Conservation (phyloP, 2,113 vertebrate genomes). For the Herpetotheres cachinnans region DNA sequence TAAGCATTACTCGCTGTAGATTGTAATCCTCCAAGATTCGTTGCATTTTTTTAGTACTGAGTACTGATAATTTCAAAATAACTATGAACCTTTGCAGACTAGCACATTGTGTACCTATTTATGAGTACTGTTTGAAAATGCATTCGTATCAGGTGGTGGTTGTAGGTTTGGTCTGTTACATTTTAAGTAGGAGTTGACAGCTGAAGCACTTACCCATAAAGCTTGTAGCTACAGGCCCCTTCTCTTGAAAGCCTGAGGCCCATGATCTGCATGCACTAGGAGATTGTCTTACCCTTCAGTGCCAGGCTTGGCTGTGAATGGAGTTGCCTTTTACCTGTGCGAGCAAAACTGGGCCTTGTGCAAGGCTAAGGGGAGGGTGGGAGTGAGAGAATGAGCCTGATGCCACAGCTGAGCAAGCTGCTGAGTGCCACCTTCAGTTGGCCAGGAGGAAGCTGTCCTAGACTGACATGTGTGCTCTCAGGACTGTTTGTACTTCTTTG, state of each 20-base stretch:
- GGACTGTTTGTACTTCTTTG: background rate
- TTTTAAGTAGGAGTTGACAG: background rate
- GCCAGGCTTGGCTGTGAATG: background rate
- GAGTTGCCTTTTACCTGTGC: background rate
- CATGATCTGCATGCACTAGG: rapidly evolving
- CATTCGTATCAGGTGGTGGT: background rate
- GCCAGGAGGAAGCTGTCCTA: background rate
- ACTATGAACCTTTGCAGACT: background rate
- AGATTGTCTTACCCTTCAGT: background rate
- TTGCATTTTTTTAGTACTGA: background rate
- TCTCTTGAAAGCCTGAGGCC: background rate
- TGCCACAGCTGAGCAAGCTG: background rate
- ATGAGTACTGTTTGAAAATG: background rate
- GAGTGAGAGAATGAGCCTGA: background rate
- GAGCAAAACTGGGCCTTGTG: background rate
- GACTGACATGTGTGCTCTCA: background rate
- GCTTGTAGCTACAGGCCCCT: background rate
- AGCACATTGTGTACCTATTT: background rate
- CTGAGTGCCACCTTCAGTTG: background rate
- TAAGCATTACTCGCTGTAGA: background rate
- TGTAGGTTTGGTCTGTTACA: background rate
- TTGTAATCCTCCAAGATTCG: background rate
- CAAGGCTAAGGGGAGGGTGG: background rate
- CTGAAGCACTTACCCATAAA: background rate
- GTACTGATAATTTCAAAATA: background rate